Conservation (phyloP, 2,797 vertebrate genomes). For the Anisognathus igniventris region DNA sequence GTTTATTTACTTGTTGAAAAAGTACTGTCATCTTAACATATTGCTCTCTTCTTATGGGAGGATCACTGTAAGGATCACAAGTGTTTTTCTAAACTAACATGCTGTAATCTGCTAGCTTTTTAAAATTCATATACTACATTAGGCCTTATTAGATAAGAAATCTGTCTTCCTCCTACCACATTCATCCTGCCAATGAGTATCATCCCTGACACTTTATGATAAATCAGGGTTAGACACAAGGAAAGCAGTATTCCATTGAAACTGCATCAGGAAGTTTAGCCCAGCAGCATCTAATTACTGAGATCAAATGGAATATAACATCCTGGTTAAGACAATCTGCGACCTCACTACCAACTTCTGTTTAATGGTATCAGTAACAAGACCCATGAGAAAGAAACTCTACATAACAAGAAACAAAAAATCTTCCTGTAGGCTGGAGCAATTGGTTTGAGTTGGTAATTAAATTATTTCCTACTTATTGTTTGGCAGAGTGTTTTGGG, state of each 20-base stretch:
- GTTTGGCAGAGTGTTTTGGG: background rate
- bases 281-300: background rate
- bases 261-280: background rate
- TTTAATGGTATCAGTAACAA: background rate
- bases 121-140: background rate
- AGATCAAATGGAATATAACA: background rate
- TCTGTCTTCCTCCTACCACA: background rate
- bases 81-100: conserved; percentile 6
- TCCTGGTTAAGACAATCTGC: background rate
- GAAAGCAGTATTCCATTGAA: background rate
- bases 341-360: background rate
- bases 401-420: background rate
- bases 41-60: background rate
- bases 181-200: background rate
- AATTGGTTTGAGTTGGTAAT: background rate
- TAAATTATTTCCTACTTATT: background rate
- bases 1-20: conserved; percentile 31
- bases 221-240: background rate
- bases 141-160: conserved; percentile 20
- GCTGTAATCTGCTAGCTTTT: conserved; percentile 3
- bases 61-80: background rate
- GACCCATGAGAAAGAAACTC: background rate
- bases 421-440: background rate
- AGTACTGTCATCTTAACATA: conserved; percentile 36
- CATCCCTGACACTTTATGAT: background rate